Evolutionary conservation across 2,888 invertebrate species (phyloP).

Genomic region (Platynereis dumerilii): DNA sequence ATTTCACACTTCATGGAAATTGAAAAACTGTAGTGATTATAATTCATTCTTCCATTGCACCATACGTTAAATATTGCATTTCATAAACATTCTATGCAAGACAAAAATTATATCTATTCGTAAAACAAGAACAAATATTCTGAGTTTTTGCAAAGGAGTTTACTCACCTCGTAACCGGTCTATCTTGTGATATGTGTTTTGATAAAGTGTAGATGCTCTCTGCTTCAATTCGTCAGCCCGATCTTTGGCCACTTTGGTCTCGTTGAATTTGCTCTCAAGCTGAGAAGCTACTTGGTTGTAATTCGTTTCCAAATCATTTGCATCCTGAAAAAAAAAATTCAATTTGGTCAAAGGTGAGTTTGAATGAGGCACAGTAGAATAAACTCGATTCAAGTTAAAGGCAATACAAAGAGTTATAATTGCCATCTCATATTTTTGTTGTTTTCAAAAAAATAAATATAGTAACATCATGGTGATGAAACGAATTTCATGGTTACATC

Average conservation of each 20-base stretch:
- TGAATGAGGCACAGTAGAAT: too few species aligned
- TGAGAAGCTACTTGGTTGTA: slow-evolving; percentile 77
- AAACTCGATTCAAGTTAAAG: too few species aligned
- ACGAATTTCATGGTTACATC: too few species aligned
- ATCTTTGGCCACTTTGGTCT: slow-evolving; percentile 78
- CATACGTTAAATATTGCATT: background rate
- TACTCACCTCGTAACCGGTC: slow-evolving; percentile 70
- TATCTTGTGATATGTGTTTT: slow-evolving; percentile 69
- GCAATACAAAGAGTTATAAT: too few species aligned
- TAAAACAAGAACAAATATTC: too few species aligned
- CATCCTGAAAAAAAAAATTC: slow-evolving; percentile 45
- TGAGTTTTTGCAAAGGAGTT: background rate
- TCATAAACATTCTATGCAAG: background rate
- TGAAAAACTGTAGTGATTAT: background rate
- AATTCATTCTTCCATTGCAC: background rate
- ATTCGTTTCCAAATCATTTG: slow-evolving; percentile 69
- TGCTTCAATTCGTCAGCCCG: slow-evolving; percentile 79
- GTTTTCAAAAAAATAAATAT: background rate
- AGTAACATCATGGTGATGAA: background rate
- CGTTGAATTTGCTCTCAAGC: slow-evolving; percentile 74
- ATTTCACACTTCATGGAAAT: background rate
- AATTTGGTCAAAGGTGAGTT: too few species aligned
- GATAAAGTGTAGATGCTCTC: slow-evolving; percentile 82
- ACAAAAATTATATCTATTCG: background rate
- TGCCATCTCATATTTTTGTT: background rate